phyloP scores from a whole-genome alignment of 2,888 invertebrate species.

The Micoletzkya japonica region DNA sequence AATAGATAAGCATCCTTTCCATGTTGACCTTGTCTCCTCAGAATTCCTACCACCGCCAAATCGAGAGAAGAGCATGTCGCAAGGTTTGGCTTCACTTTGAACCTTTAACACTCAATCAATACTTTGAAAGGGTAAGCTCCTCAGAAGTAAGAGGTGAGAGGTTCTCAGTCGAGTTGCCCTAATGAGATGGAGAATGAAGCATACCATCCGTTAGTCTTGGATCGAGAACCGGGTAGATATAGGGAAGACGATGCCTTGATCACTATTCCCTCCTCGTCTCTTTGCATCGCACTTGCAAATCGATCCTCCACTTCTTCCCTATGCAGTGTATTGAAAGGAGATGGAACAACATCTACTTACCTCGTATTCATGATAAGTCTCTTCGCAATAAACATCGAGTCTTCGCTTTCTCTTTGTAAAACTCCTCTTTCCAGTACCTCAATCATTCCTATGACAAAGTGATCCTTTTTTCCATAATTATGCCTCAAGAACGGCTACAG shows the following conservation, averaged over 20 bases:
- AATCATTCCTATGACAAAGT: too few species aligned
- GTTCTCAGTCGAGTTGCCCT: slow-evolving; percentile 25
- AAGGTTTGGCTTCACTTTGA: slow-evolving; percentile 61
- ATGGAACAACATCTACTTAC: slow-evolving; percentile 28
- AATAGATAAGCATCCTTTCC: slow-evolving; percentile 39
- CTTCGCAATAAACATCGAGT: slow-evolving; percentile 40
- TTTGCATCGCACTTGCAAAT: slow-evolving; percentile 52
- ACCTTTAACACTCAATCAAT: slow-evolving; percentile 44
- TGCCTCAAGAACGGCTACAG: too few species aligned
- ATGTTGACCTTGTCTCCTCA: slow-evolving; percentile 31
- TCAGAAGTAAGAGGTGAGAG: not conserved
- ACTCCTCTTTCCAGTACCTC: slow-evolving; percentile 30
- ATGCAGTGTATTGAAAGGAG: not conserved
- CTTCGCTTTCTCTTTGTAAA: slow-evolving; percentile 36
- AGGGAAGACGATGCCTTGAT: slow-evolving; percentile 49
- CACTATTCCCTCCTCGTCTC: slow-evolving; percentile 60
- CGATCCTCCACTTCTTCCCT: slow-evolving; percentile 52
- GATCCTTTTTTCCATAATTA: too few species aligned
- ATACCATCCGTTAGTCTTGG: slow-evolving; percentile 26
- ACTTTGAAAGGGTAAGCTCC: not conserved
- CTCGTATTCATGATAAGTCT: slow-evolving; percentile 36
- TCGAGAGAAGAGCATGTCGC: slow-evolving; percentile 50
- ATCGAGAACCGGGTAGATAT: slow-evolving; percentile 31
- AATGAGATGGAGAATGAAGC: not conserved
- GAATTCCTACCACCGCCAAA: slow-evolving; percentile 53